Evolutionary conservation across 2,888 invertebrate species (phyloP), one percentile per base, ranked within the genome.

Genomic region (Neria commutata): DNA sequence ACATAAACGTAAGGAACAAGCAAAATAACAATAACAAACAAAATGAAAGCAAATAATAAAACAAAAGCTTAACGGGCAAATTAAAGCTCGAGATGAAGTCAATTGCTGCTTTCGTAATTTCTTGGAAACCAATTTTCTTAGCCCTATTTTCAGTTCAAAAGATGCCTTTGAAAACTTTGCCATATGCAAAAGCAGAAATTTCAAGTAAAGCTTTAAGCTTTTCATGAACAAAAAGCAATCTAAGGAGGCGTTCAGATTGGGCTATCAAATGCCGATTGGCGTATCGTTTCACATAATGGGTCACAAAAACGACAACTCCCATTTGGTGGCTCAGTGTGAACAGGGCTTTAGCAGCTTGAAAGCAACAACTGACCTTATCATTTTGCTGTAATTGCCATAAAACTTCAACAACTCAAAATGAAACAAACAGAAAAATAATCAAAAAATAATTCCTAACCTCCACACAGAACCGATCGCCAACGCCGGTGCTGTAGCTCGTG

Each of bases 391-490:
- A 29, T 29, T 8, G 29, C 29, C 29, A 8, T 29, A 29, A 29
- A 29, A 29, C 6, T 29, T 29, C 11, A 29, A 29, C 58, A 62
- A 67, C 64, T 54, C 62, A 60, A 56, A 58, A 64, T 60, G 37
- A 58, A 64, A 61, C 14, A 46, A 59, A 57, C 58, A 64, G 49
- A 52, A 67, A 66, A 63, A 61, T 62, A 69, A 70, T 62, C 61
- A 68, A 60, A 60, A 63, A 58, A 51, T 33, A 58, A 73, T 72
- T 75, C 80, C 82, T 81, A 81, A 82, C 81, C 82, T 82, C 82
- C 72, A 82, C 80, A 75, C 78, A 81, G 77, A 79, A 78, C 74
- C 76, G 77, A 76, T 80, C 80, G 70, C 69, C 73, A 68, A 69
- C 70, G 70, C 71, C 73, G 72, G 73, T 73, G 62, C 73, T 74